Evolutionary conservation across 1,140 invertebrate genomes (phyloP), one percentile per base, ranked within the genome.

Genomic region (Diuraphis noxia): DNA sequence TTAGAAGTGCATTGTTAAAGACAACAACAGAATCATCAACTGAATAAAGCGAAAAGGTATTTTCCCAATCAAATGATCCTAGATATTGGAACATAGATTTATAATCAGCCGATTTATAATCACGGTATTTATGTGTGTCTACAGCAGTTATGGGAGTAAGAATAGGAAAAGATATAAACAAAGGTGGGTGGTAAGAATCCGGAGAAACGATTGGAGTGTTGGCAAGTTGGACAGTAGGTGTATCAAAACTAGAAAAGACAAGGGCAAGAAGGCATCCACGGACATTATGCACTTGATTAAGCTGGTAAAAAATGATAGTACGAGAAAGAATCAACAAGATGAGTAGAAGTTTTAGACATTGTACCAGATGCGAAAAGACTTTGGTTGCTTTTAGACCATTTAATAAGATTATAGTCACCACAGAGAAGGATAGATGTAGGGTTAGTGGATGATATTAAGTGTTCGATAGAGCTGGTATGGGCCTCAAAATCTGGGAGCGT

Each of bases 321-420:
- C n/a, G 30, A 72, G 30, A 72, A 72, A 72, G 63, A 72, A 72
- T 72, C 30, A 30, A 72, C 63, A 2, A 72, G 63, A 72, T 30
- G 25, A n/a, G 63, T n/a, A n/a, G 63, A 72, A 72, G 63, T 10
- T 30, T 72, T 72, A 72, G 63, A 72, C 30, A 72, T 72, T 8
- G 63, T 30, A n/a, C 63, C 63, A 34, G 63, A 72, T 72, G 63
- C 63, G 30, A n/a, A 72, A n/a, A 72, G 63, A 72, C 30, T 10
- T 72, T n/a, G 63, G 25, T 72, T 72, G 63, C 3, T 34, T 1
- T 72, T 72, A 34, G 63, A 72, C 63, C 63, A 72, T 72, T 72
- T 72, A 72, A 72, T 72, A 72, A 72, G 63, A 72, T 72, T 72
- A 72, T 72, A 72, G 63, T 72, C 63, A 72, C 63, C n/a, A 72